A percentile compares a stretch with the other conserved stretches of the same genome.
These are phyloP conservation scores for Trimorus sp. DNA, from an alignment of 2,888 invertebrate genomes.

Conservation along the genomic window DNA sequence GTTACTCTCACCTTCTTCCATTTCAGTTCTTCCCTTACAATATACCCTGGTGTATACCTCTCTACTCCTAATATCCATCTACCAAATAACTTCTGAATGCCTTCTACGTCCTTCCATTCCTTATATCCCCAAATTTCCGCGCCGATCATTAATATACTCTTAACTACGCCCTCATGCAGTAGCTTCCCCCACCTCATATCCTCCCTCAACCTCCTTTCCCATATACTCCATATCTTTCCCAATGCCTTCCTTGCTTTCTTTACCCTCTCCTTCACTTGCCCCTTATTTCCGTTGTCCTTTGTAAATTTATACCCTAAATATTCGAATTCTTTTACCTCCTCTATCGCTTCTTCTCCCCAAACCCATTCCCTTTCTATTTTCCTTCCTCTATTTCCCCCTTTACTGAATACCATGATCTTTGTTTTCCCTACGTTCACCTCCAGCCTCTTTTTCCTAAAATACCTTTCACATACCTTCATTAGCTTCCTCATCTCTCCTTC, in stretches of 20 bases:
- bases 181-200: no score
- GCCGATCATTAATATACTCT: conserved; percentile 3
- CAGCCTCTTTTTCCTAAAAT: conserved; percentile 10
- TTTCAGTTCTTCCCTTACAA: conserved; percentile 12
- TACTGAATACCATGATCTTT: conserved; percentile 24
- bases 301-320: conserved; percentile 7
- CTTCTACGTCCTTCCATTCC: background rate
- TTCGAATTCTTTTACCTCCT: no score
- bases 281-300: conserved; percentile 9
- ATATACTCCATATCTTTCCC: background rate
- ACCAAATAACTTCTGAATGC: conserved; percentile 2
- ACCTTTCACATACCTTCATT: conserved; percentile 4
- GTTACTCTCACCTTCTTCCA: conserved; percentile 7
- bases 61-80: conserved; percentile 8
- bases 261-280: no score
- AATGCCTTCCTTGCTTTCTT: conserved; percentile 1
- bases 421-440: conserved; percentile 20
- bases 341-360: conserved; percentile 1
- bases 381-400: conserved; percentile 11
- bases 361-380: conserved; percentile 6
- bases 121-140: background rate
- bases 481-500: conserved; percentile 17
- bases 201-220: background rate
- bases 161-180: background rate
- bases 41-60: no score